Evolutionary conservation across 2,113 vertebrate genomes (phyloP), one percentile per base, ranked within the genome.

Genomic region (Engraulis encrasicolus): DNA sequence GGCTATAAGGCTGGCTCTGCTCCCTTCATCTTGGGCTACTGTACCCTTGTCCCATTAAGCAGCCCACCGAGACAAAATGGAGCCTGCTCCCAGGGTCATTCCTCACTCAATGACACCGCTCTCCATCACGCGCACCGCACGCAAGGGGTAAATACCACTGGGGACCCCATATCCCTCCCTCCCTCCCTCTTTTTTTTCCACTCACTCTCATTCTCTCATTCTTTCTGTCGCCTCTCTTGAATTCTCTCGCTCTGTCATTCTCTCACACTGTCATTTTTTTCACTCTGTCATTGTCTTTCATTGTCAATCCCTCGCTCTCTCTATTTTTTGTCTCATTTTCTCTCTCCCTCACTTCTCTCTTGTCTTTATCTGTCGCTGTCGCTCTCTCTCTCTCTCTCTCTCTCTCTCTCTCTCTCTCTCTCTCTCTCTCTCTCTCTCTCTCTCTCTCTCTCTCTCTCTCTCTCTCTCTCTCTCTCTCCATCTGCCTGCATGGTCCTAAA

Each of bases 51-150:
- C 52, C 40, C 77, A 85, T 79, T 82, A 85, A 79, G 14, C 78
- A 82, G 38, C 77, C 7, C 19, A 17, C 37, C 49, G 45, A 66
- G 18, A 49, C 40, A 82, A 85, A 78, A 79, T 49, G 79, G 49
- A 23, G 52, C 19, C 6, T 27, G 66, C 61, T 34, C 23, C 20
- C 7, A 6, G 11, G 50, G 66, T 71, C 49, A 85, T 85, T 50
- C 52, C 78, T 81, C 58, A 85, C 49, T 85, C 48, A n/a, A 23
- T 50, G 48, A 81, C 80, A 58, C 18, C 38, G 23, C 66, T 20
- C 36, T 52, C 81, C 79, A 81, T 52, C 84, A 78, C 83, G 40
- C 15, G 71, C 71, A 40, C n/a, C n/a, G n/a, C n/a, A n/a, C n/a
- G n/a, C n/a, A n/a, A n/a, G n/a, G 37, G 54, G 61, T 78, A 78